phyloP scores from a whole-genome alignment of 2,113 vertebrate genomes.

The Alligator sinensis region DNA sequence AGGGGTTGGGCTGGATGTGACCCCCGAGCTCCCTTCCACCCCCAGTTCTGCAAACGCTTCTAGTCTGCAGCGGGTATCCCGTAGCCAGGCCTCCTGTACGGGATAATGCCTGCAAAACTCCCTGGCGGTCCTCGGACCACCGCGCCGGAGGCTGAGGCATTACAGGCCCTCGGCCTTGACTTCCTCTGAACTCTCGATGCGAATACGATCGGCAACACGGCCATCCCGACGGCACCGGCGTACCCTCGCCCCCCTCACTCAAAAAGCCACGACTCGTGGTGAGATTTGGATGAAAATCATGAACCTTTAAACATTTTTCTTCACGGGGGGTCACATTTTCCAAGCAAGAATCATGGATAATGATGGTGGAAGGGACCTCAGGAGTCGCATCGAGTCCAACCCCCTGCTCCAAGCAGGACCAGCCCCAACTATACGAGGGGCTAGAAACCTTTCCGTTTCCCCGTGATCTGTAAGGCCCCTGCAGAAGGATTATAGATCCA shows the following conservation, averaged over 20 bases:
- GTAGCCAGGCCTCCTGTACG: not conserved
- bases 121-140: not conserved
- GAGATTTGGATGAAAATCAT: too few species aligned
- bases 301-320: too few species aligned
- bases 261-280: not conserved
- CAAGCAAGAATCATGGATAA: too few species aligned
- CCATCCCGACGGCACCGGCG: not conserved
- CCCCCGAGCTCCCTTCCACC: too few species aligned
- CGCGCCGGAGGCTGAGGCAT: not conserved
- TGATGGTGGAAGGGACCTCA: too few species aligned
- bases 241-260: not conserved
- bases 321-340: too few species aligned
- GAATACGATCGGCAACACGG: not conserved
- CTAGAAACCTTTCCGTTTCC: too few species aligned
- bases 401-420: too few species aligned
- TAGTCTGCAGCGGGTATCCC: not conserved
- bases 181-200: not conserved
- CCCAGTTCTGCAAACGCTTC: not conserved
- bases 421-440: too few species aligned
- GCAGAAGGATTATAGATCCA: not conserved
- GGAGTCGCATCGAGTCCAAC: too few species aligned
- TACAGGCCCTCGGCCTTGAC: not conserved
- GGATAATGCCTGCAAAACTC: not conserved
- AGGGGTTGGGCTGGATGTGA: too few species aligned
- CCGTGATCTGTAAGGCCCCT: too few species aligned